A percentile compares a stretch with the other conserved stretches of the same genome.
Evolutionary conservation across 2,888 invertebrate genomes (phyloP).

Genomic region (Caenorhabditis sp.): DNA sequence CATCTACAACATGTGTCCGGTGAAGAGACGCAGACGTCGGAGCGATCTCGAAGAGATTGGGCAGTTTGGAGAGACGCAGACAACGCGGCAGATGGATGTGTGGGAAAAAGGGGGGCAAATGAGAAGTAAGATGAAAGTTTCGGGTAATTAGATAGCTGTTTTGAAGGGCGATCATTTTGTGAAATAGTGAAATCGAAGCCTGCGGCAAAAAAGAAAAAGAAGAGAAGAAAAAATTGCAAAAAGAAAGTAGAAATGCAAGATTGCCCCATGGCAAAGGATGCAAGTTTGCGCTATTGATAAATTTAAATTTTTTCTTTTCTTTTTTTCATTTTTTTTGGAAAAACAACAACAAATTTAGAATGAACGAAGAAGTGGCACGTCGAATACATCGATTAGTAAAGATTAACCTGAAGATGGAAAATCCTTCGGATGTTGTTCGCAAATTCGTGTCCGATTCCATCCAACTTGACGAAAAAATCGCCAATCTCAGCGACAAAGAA

Average conservation of each 20-base stretch:
- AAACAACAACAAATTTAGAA: constrained; percentile 1
- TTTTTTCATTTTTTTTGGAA: not conserved
- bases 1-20: too few relatives aligned
- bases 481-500: constrained; percentile 24
- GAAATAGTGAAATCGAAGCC: not conserved
- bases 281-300: too few relatives aligned
- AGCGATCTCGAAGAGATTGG: not conserved
- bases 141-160: not conserved
- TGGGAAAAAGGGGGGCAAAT: constrained; percentile 9
- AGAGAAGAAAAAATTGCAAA: too few relatives aligned
- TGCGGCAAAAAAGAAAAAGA: not conserved
- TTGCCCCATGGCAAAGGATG: too few relatives aligned
- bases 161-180: not conserved
- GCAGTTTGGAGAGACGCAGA: constrained; percentile 3
- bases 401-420: constrained; percentile 28
- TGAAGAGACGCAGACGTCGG: too few relatives aligned
- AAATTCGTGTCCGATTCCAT: constrained; percentile 28
- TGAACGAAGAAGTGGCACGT: constrained; percentile 21
- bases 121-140: not conserved
- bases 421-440: constrained; percentile 15
- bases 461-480: constrained; percentile 18
- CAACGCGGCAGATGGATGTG: constrained; percentile 9
- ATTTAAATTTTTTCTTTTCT: too few relatives aligned
- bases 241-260: too few relatives aligned
- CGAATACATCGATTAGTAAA: constrained; percentile 30